Percentiles rank a stretch among this genome's conserved stretches.
Conservation (phyloP, 2,888 invertebrate genomes). For the Conomelus anceps region DNA sequence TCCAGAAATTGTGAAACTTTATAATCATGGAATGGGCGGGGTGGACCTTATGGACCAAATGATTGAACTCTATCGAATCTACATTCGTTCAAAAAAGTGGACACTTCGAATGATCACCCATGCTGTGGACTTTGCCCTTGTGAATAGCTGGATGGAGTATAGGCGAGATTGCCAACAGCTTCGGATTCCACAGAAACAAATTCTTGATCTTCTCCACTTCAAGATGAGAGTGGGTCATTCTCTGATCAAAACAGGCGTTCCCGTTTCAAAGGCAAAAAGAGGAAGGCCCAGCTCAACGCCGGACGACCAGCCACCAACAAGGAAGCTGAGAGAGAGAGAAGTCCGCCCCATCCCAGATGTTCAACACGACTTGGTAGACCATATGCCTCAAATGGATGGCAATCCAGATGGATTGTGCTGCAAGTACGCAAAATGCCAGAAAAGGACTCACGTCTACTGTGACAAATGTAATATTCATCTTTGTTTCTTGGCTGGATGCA, state of each 20-base stretch:
- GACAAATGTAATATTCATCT: constrained; percentile 30
- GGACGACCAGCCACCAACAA: neutral
- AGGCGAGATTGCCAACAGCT: neutral
- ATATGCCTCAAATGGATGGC: constrained; percentile 27
- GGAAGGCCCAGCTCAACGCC: neutral
- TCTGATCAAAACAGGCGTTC: neutral
- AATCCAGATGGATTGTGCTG: constrained; percentile 28
- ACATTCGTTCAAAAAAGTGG: constrained; percentile 25
- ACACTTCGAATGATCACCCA: constrained; percentile 27
- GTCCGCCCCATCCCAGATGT: constrained; percentile 28
- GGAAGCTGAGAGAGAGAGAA: neutral
- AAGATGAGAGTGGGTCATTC: neutral
- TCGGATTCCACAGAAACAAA: neutral
- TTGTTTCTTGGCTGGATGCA: constrained; percentile 26
- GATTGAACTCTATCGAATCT: constrained; percentile 18
- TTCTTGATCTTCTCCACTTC: constrained; percentile 2
- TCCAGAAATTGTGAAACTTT: constrained; percentile 18
- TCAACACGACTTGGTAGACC: constrained; percentile 26
- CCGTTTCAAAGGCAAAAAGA: neutral
- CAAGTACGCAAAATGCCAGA: constrained; percentile 26
- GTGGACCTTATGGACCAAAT: constrained; percentile 21
- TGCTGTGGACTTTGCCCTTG: constrained; percentile 25
- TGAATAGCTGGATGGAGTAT: constrained; percentile 21
- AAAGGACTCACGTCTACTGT: constrained; percentile 31
- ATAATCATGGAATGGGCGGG: constrained; percentile 22